These are phyloP conservation scores for Theristicus caerulescens DNA, from an alignment of 2,113 vertebrate genomes.

Conservation along the genomic window DNA sequence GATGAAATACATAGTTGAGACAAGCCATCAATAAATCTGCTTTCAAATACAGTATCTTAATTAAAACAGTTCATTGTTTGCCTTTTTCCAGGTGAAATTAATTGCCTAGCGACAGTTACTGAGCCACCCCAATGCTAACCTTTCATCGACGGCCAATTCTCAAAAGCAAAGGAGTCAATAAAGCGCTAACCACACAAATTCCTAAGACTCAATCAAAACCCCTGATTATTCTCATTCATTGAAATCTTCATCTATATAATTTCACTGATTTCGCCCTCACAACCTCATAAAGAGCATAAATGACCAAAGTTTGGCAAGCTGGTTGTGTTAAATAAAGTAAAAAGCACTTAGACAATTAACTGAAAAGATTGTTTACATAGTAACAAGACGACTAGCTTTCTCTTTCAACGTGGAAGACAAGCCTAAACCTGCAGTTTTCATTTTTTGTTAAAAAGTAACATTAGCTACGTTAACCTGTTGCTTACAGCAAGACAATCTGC, in stretches of 20 bases:
- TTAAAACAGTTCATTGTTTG: neutral
- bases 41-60: neutral
- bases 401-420: neutral
- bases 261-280: neutral
- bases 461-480: accelerated
- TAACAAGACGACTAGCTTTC: accelerated
- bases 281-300: neutral
- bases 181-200: neutral
- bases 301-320: neutral
- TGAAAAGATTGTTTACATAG: accelerated
- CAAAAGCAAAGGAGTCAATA: neutral
- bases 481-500: accelerated
- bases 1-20: neutral
- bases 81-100: neutral
- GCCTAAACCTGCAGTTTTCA: accelerated
- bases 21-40: neutral
- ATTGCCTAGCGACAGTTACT: neutral
- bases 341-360: neutral
- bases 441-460: accelerated
- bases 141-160: neutral
- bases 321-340: neutral
- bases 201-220: neutral
- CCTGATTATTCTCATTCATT: neutral
- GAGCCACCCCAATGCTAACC: neutral
- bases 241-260: accelerated